Evolutionary conservation across 2,113 vertebrate genomes (phyloP).

Genomic region (Syngnathus typhle): DNA sequence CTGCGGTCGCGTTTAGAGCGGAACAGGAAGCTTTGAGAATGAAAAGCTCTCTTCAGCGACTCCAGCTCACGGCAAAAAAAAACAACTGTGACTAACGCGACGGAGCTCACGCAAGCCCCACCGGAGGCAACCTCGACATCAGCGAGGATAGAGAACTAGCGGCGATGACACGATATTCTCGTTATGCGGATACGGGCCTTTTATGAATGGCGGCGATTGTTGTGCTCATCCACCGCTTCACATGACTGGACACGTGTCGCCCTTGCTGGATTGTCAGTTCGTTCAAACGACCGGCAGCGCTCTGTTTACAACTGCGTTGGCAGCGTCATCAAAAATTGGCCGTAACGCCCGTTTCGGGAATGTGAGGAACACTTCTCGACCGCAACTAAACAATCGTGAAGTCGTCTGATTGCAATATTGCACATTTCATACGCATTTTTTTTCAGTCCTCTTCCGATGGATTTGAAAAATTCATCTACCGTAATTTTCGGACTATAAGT

Average conservation of each 20-base stretch:
- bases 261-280: not conserved
- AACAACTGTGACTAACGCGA: not conserved
- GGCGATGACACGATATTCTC: too few relatives aligned
- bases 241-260: not conserved
- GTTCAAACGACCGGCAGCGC: not conserved
- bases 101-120: not conserved
- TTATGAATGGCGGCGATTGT: not conserved
- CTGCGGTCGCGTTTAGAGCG: not conserved
- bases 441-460: too few relatives aligned
- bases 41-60: not conserved
- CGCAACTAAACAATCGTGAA: too few relatives aligned
- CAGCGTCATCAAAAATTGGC: too few relatives aligned
- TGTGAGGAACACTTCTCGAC: too few relatives aligned
- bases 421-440: too few relatives aligned
- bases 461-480: too few relatives aligned
- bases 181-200: too few relatives aligned
- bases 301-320: not conserved
- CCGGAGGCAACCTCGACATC: not conserved
- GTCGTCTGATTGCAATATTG: too few relatives aligned
- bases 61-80: not conserved
- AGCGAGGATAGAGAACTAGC: too few relatives aligned
- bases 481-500: too few relatives aligned
- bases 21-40: not conserved
- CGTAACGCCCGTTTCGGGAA: too few relatives aligned
- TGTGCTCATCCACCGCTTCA: not conserved